Conservation (phyloP, 1,140 invertebrate genomes). For the Anastrepha obliqua region DNA sequence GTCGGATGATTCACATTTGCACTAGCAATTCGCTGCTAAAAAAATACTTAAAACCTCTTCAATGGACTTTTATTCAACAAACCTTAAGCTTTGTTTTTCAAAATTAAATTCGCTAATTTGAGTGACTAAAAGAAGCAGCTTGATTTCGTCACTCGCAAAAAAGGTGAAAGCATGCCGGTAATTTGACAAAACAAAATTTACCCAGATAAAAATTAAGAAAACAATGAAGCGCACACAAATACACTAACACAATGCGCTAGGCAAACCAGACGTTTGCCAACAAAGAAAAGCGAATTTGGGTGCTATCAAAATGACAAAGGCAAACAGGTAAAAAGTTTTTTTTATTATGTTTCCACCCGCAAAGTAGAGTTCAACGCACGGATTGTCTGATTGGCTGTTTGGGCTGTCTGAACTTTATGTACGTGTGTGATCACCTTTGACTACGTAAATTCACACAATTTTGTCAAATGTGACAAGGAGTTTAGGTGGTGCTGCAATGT, state of each 20-base stretch:
- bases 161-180: neutral
- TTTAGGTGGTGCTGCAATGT: neutral
- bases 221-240: neutral
- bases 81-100: no score
- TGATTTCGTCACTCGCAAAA: no score
- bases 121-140: no score
- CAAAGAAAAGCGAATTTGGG: neutral
- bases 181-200: no score
- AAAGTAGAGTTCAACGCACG: neutral
- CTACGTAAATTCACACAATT: neutral
- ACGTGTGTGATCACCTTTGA: neutral
- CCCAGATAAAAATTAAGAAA: neutral
- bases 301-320: slow-evolving; percentile 25
- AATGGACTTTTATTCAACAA: no score
- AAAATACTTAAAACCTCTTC: no score
- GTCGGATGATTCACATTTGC: no score
- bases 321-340: neutral
- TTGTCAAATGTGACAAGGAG: neutral
- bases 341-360: slow-evolving; percentile 2
- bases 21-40: no score
- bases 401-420: slow-evolving; percentile 10
- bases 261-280: neutral
- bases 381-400: neutral
- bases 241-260: neutral
- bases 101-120: no score